phyloP scores from a whole-genome alignment of 2,888 invertebrate genomes.

The Ernsta delagoae region DNA sequence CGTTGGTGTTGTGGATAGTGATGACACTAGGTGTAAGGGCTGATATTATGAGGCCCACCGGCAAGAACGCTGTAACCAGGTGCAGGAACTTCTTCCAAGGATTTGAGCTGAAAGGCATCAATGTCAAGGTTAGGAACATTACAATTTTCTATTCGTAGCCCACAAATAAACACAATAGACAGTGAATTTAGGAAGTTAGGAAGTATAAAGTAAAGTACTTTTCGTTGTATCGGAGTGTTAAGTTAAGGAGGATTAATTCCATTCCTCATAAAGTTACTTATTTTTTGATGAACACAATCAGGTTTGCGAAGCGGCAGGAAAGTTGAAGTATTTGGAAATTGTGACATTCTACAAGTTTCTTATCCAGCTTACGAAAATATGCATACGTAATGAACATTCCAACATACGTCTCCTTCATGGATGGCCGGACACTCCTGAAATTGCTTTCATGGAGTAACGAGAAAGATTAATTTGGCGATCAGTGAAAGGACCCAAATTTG shows the following conservation, averaged over 20 bases:
- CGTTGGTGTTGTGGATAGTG: constrained; percentile 75
- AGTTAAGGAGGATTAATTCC: not conserved
- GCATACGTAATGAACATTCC: not conserved
- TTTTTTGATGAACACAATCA: too few relatives aligned
- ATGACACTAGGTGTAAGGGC: constrained; percentile 88
- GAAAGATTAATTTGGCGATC: constrained; percentile 44
- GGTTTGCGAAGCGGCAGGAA: too few relatives aligned
- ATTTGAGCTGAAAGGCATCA: constrained; percentile 62
- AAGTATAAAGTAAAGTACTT: too few relatives aligned
- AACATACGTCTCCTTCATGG: not conserved
- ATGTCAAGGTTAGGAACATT: too few relatives aligned
- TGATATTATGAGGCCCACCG: constrained; percentile 89
- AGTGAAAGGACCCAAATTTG: constrained; percentile 48
- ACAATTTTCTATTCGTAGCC: too few relatives aligned
- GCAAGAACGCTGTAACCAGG: constrained; percentile 88
- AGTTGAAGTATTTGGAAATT: too few relatives aligned
- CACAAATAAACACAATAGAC: too few relatives aligned
- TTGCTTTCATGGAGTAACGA: constrained; percentile 28
- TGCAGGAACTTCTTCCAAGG: constrained; percentile 87
- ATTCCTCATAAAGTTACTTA: too few relatives aligned
- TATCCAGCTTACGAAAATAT: not conserved
- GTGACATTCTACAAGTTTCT: not conserved
- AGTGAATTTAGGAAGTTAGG: too few relatives aligned
- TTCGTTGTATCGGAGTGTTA: not conserved
- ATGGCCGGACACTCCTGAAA: not conserved